Evolutionary conservation across 1,140 invertebrate genomes (phyloP).

Genomic region (Nasonia vitripennis): DNA sequence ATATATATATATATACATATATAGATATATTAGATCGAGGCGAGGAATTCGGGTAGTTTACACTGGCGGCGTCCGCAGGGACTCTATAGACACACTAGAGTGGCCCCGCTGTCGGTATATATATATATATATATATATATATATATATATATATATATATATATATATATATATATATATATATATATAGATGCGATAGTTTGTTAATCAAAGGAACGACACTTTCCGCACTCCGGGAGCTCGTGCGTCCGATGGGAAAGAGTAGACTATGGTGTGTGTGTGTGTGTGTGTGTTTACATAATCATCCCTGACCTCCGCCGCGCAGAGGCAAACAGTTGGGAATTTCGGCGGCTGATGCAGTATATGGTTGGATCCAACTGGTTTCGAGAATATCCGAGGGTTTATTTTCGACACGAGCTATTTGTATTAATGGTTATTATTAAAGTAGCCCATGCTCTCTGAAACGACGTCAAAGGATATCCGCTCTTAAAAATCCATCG

Average conservation of each 20-base stretch:
- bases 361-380: no score
- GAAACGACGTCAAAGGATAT: no score
- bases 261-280: background rate
- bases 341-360: no score
- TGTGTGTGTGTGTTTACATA: background rate
- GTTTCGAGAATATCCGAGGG: no score
- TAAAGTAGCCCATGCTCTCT: no score
- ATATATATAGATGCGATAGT: background rate
- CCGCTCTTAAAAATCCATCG: no score
- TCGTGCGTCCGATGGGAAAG: background rate
- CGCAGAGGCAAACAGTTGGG: background rate
- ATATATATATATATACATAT: no score
- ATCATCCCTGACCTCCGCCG: background rate
- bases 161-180: background rate
- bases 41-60: background rate
- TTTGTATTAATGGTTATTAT: no score
- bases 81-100: background rate
- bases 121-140: no score
- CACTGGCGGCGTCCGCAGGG: background rate
- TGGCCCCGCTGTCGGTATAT: background rate
- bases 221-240: background rate
- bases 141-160: background rate
- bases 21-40: no score
- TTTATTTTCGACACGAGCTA: no score
- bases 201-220: constrained; percentile 21